Evolutionary conservation across 1,140 invertebrate genomes (phyloP).

Genomic region (Coboldia fuscipes): DNA sequence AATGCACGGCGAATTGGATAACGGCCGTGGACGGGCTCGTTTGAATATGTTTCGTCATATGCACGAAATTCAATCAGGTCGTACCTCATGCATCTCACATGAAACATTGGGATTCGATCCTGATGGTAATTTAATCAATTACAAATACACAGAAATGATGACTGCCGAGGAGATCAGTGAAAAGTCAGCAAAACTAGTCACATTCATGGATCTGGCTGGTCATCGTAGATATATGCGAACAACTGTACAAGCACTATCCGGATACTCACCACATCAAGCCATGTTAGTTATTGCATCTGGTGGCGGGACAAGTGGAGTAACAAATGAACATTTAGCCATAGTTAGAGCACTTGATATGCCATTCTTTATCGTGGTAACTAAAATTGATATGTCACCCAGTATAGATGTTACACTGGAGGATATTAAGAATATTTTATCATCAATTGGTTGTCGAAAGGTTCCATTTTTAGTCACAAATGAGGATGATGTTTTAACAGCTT

Average conservation of each 20-base stretch:
- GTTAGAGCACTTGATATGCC: slow-evolving; percentile 70
- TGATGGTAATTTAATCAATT: slow-evolving; percentile 49
- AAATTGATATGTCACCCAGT: slow-evolving; percentile 56
- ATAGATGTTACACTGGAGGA: slow-evolving; percentile 34
- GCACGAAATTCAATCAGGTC: slow-evolving; percentile 89
- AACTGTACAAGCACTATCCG: slow-evolving; percentile 82
- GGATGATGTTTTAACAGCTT: slow-evolving; percentile 50
- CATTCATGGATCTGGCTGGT: slow-evolving; percentile 90
- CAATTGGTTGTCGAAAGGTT: slow-evolving; percentile 39
- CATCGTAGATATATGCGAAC: slow-evolving; percentile 92
- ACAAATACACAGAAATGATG: slow-evolving; percentile 75
- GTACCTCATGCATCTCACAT: slow-evolving; percentile 90
- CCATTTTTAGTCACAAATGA: slow-evolving; percentile 41
- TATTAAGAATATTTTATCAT: slow-evolving; percentile 36
- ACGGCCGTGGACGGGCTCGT: slow-evolving; percentile 81
- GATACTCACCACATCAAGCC: slow-evolving; percentile 86
- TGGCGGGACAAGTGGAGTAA: slow-evolving; percentile 39
- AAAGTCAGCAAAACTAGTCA: slow-evolving; percentile 72
- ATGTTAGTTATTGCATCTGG: slow-evolving; percentile 60
- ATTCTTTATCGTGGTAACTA: slow-evolving; percentile 77
- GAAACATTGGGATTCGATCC: slow-evolving; percentile 90
- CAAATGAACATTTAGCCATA: slow-evolving; percentile 66
- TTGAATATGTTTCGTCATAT: slow-evolving; percentile 90
- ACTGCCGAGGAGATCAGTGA: slow-evolving; percentile 90
- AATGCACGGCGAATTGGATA: slow-evolving; percentile 87